phyloP scores from a whole-genome alignment of 2,797 vertebrate genomes.

The Lepus oiostolus region DNA sequence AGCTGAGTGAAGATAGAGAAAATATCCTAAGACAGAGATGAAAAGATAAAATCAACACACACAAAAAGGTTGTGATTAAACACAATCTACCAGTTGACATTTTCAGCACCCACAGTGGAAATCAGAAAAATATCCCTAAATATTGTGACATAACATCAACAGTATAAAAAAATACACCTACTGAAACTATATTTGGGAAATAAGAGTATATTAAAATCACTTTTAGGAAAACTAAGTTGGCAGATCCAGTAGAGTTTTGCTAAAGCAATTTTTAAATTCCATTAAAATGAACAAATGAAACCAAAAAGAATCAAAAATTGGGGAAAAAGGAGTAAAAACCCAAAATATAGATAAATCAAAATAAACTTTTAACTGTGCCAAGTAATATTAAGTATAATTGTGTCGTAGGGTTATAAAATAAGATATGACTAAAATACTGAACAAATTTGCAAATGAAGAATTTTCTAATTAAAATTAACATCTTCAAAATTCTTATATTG shows the following conservation, averaged over 20 bases:
- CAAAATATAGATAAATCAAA: neutral
- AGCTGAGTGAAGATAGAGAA: neutral
- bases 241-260: neutral
- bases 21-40: neutral
- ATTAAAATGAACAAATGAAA: neutral
- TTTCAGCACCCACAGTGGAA: neutral
- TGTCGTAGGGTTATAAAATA: neutral
- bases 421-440: neutral
- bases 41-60: neutral
- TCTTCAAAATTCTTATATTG: neutral
- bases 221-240: neutral
- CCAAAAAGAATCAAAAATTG: neutral
- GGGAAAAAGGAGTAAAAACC: neutral
- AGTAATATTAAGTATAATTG: conserved; percentile 26
- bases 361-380: neutral
- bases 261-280: neutral
- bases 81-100: neutral
- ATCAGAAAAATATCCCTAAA: neutral
- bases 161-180: neutral
- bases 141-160: neutral
- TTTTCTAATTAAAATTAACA: conserved; percentile 29
- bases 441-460: neutral
- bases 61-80: neutral
- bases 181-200: neutral
- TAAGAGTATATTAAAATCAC: neutral